Evolutionary conservation across 2,888 invertebrate species (phyloP), one percentile per base, ranked within the genome.

Genomic region (Rhagonycha fulva): DNA sequence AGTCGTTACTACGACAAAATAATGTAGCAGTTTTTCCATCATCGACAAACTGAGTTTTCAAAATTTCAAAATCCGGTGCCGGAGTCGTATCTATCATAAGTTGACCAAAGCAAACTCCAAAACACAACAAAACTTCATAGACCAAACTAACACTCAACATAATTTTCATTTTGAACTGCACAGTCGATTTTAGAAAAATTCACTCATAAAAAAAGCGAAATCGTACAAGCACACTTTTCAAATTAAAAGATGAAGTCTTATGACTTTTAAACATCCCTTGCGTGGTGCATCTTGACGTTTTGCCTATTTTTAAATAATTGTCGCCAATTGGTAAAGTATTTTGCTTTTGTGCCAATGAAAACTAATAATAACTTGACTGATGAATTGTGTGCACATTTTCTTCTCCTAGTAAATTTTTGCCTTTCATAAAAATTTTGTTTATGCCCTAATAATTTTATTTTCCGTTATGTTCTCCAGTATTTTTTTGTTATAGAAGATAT

Each of bases 1-100:
- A 90, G 84, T 93, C 92, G 87, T 90, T 92, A 84, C 93, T 93
- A 70, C 89, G 88, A 83, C 93, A 93, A 71, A 90, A 89, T 76
- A 93, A 86, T 74, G 90, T 89, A 60, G 91, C 91, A 74, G 90
- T 90, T 71, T 89, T 88, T 72, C 93, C 93, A 69, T 89, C 90
- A 74, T 89, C 84, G 30, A 92, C 91, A 87, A 92, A 90, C 69
- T 84, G 82, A 28, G 23, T 60, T 26, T 68, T 28, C 23, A 74
- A 9, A 12, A 62, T 47, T 14, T 68, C 62, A 7, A 62, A 67
- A 60, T 72, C 30, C 24, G 30, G 70, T 32, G 62, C 24, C 14
- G 1, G 11, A 30, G 71, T 30, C 4, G 68, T 14, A 14, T 73
- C 68, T 14, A 62, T 62, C 5, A 61, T 47, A 0, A 23, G 19